Base-by-base conservation (phyloP, 2,797 vertebrate species). In the Propithecus perrieri region DNA sequence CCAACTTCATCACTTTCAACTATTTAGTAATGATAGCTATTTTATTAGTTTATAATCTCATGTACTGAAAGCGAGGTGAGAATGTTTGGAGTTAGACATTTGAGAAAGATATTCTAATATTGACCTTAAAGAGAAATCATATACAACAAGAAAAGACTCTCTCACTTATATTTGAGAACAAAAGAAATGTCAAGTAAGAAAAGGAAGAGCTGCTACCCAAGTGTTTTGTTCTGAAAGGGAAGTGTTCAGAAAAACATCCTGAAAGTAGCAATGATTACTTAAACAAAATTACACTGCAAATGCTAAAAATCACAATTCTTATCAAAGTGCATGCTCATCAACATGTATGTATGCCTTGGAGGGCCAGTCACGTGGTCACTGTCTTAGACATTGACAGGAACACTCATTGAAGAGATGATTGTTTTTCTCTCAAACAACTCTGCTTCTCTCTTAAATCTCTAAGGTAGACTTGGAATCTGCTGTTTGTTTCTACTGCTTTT, bases 161-260 rank as follows among this genome's bases (percentile, higher is more conserved):
- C 80, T 91, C 38, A 38, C 74, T 96, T 97, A 41, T 76, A 92
- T 91, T 85, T 95, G 50, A n/a, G 63, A 92, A 92, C 61, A 94
- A 97, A 97, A 94, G 63, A 97, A 95, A 96, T 83, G 26, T 86
- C 81, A 97, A 95, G 22, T 43, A 88, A 75, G 61, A 63, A 95
- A 95, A 46, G 20, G 76, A 28, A 94, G 69, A 91, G 50, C 63
- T 85, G 30, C 15, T 38, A 38, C 53, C 12, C 28, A 91, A 75
- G 95, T 95, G 91, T 91, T 91, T 97, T 95, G 55, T 85, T 93
- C 65, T 61, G 53, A 72, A 94, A 86, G 33, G 53, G 48, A 79
- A 96, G 28, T 65, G n/a, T 79, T 95, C 91, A 89, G 78, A 92
- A 94, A 72, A 95, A 69, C 41, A 97, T 55, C 41, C 79, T 69